A percentile compares a stretch with the other conserved stretches of the same genome.
Evolutionary conservation across 2,888 invertebrate genomes (phyloP).

Genomic region (Laothoe populi): DNA sequence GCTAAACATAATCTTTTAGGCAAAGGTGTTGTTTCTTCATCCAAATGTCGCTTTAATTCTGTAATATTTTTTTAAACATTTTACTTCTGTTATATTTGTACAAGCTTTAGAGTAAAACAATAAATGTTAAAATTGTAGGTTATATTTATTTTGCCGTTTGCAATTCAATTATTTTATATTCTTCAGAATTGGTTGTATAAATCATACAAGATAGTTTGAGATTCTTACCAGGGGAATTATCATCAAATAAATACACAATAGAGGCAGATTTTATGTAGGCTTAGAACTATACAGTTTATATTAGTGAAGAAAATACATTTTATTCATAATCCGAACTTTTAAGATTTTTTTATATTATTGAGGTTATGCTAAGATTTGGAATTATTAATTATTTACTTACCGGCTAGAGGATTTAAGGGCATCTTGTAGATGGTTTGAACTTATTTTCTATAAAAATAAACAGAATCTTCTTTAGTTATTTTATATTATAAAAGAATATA

Average conservation of each 20-base stretch:
- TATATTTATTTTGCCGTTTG: too few relatives aligned
- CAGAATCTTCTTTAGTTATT: not conserved
- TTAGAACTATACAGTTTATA: too few relatives aligned
- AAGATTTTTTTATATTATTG: slow-evolving; percentile 29
- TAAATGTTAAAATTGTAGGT: too few relatives aligned
- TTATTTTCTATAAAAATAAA: not conserved
- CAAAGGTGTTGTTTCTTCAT: slow-evolving; percentile 68
- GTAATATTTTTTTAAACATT: slow-evolving; percentile 40
- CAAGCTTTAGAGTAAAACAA: too few relatives aligned
- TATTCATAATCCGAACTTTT: not conserved
- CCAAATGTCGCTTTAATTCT: slow-evolving; percentile 79
- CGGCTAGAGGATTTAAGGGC: slow-evolving; percentile 71
- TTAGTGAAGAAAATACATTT: not conserved
- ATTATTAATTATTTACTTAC: slow-evolving; percentile 47
- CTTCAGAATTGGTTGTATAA: too few relatives aligned
- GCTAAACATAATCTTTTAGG: slow-evolving; percentile 82
- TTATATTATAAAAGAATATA: not conserved
- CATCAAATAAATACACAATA: too few relatives aligned
- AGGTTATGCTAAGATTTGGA: slow-evolving; percentile 45
- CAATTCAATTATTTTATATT: too few relatives aligned
- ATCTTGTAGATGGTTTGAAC: slow-evolving; percentile 42
- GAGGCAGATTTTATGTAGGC: too few relatives aligned
- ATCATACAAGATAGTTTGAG: too few relatives aligned
- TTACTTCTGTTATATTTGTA: too few relatives aligned
- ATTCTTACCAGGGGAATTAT: too few relatives aligned